Evolutionary conservation across 2,888 invertebrate species (phyloP), one percentile per base, ranked within the genome.

Genomic region (Lycaena phlaeas): DNA sequence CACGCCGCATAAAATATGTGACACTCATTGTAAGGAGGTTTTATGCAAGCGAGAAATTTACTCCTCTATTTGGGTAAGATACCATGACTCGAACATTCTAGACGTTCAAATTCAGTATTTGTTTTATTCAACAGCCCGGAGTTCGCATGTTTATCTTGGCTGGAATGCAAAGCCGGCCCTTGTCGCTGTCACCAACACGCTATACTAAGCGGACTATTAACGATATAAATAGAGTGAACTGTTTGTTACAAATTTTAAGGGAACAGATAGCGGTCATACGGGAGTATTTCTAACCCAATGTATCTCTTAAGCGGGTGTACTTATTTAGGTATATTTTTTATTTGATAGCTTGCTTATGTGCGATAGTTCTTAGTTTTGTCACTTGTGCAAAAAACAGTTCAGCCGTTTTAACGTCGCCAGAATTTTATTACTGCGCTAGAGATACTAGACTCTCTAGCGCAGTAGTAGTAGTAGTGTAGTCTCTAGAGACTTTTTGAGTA

Each of bases 81-180:
- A 29, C 25, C 39, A 43, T 39, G 41, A 40, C 44, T 40, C 42
- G 38, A 41, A 45, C 46, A 52, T 49, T 52, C 45, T 46, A 42
- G 46, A 40, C 43, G 38, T 45, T 38, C 43, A 40, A 41, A 45
- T 39, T 39, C 41, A 40, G 45, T 46, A 46, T 45, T 46, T 46
- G 46, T 44, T 51, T 53, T 49, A 48, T 50, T 50, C 47, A 46
- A 40, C 41, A 40, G 40, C 30, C 31, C 27, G 14, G 45, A 43
- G 42, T 37, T 51, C 40, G 53, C 55, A 42, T 55, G 55, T 58
- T 58, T 57, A 59, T 53, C 46, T 52, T 47, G 45, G 46, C 44
- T 47, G 58, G 61, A 62, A 64, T 62, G 62, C 54, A 49, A 54
- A 53, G 52, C 47, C 51, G 44, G 48, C 41, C 30, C 40, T 38